Evolutionary conservation across 2,888 invertebrate species (phyloP), one percentile per base, ranked within the genome.

Genomic region (Orthonychiurus folsomi): DNA sequence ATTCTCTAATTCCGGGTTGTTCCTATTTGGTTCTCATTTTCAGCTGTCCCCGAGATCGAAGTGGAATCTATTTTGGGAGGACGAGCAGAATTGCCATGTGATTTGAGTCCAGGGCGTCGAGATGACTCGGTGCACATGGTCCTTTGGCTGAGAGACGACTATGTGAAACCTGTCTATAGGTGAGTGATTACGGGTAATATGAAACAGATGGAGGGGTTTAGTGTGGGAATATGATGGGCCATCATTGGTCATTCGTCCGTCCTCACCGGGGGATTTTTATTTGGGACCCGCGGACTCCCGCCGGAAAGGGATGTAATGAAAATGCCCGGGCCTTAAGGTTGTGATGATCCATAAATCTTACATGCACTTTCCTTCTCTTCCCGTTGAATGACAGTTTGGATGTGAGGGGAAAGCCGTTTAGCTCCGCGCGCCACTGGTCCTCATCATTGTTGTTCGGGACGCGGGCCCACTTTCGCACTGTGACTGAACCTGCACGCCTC

Each of bases 51-150:
- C 74, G 85, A 89, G 70, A 84, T 87, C 76, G 87, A 89, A 78
- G 83, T 91, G 73, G 89, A 89, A 78, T 90, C 89, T 27, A 89
- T 92, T 71, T 89, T 91, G 78, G 91, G 91, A 60, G 88, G 87
- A 80, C 86, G 86, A 76, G 89, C 90, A 65, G 88, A 87, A 79
- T 82, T 92, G 76, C 89, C 91, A 47, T 93, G 92, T 78, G 88
- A 91, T 79, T 87, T 92, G 66, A 85, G 85, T 67, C 87, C 89
- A 56, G 86, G 87, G 48, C 84, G 84, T 74, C 84, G 88, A 77
- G 89, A 89, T 74, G 90, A 91, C 79, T 88, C 87, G 77, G 88
- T 92, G 71, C 88, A 89, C 80, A 90, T 92, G 88, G 90, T 92
- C 67, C 86, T 92, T 78, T 92, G 91, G 91, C 92, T 91, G 80